Evolutionary conservation across 2,888 invertebrate genomes (phyloP), one percentile per base, ranked within the genome.

Genomic region (Cheilosia scutellata): DNA sequence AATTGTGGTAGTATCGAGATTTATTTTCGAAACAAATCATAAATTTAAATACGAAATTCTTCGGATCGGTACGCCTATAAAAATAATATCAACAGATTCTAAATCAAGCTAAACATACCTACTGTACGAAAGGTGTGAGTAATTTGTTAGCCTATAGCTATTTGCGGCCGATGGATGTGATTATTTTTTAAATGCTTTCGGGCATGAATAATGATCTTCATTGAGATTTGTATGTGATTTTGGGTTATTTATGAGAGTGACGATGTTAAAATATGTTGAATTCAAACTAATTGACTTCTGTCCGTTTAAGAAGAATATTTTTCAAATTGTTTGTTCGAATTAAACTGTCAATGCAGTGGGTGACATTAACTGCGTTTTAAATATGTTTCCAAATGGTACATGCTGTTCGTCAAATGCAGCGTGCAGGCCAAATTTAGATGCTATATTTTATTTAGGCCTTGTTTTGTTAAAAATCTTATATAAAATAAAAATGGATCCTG

Each of bases 11-110:
- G 5, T 13, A 31, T 2, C 9, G 27, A 51, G 31, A 55, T 33
- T 33, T 55, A 55, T 55, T 16, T 55, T 31, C 33, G 31, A 55
- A 55, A 55, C 4, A 55, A 55, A 33, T 55, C 29, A n/a, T 55
- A 31, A 55, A 55, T 55, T 31, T 31, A 33, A 31, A 55, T 55
- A 29, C 55, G 31, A 31, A 31, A 55, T 55, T 55, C 7, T 31
- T 4, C 0, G 16, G 13, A 31, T 16, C 16, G 31, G 33, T 33
- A 31, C 55, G 55, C 55, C 31, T 33, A 16, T 9, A 31, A 20
- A 55, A 55, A 31, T 31, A 55, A 31, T 33, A n/a, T 33, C 55
- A 55, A 55, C 31, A 16, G 55, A 31, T 7, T 31, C 31, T 55
- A 55, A 55, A 55, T 55, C 55, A 55, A 33, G 33, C 55, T 31